phyloP scores from a whole-genome alignment of 2,113 vertebrate species.

The Saguinus midas region DNA sequence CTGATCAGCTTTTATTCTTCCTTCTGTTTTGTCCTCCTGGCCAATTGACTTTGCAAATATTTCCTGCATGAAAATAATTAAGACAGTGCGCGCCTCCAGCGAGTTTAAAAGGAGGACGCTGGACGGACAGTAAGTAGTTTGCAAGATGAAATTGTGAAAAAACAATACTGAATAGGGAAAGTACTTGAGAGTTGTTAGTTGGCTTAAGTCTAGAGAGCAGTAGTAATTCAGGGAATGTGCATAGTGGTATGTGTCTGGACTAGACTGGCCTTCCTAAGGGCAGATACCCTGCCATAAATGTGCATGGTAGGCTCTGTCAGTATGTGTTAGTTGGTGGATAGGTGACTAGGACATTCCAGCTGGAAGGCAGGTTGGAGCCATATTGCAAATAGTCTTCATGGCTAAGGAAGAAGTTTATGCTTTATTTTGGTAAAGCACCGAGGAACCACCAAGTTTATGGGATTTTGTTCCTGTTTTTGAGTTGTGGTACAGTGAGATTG shows the following conservation, averaged over 20 bases:
- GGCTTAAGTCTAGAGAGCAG: background rate
- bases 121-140: too few species aligned
- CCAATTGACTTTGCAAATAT: background rate
- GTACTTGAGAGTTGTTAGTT: background rate
- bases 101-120: background rate
- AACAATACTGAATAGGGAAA: background rate
- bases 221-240: background rate
- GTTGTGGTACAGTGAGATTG: background rate
- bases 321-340: background rate
- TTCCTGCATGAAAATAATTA: background rate
- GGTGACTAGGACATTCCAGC: background rate
- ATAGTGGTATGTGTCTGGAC: background rate
- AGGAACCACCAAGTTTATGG: background rate
- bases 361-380: background rate
- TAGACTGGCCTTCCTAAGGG: background rate
- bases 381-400: background rate
- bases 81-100: background rate
- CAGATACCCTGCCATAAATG: background rate
- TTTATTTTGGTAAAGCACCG: background rate
- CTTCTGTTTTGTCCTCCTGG: background rate
- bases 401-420: background rate
- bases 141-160: background rate
- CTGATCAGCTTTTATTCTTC: background rate
- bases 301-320: background rate
- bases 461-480: constrained; percentile 46